Conservation (phyloP, 1,140 invertebrate species). For the Cotesia typhae region DNA sequence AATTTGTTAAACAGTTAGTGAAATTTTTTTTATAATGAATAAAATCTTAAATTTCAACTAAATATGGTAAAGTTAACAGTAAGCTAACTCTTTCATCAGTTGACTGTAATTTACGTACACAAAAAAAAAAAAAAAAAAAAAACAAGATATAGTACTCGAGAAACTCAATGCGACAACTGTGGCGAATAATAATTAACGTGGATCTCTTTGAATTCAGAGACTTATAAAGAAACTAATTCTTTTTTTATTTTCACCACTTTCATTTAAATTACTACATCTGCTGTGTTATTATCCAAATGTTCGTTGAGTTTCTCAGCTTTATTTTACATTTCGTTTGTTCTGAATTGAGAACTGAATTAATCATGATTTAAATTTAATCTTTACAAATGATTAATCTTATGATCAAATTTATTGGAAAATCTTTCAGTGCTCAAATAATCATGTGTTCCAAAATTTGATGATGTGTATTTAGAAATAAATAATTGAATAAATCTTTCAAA, state of each 20-base stretch:
- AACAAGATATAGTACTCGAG: neutral
- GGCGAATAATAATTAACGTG: constrained; percentile 30
- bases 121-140: neutral
- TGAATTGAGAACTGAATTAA: too few species aligned
- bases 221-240: constrained; percentile 9
- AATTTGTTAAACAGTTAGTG: too few species aligned
- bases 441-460: too few species aligned
- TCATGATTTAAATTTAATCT: too few species aligned
- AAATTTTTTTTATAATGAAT: neutral
- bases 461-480: too few species aligned
- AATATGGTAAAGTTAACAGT: too few species aligned
- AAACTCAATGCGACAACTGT: neutral
- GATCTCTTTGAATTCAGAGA: constrained; percentile 25
- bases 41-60: neutral
- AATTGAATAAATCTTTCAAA: too few species aligned
- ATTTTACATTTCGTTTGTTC: neutral
- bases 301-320: neutral
- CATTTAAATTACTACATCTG: neutral
- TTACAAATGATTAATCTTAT: too few species aligned
- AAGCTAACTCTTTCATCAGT: too few species aligned
- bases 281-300: constrained; percentile 1
- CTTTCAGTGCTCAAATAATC: too few species aligned
- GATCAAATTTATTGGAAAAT: too few species aligned
- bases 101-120: too few species aligned
- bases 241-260: neutral